Base-by-base conservation (phyloP, 2,113 vertebrate genomes). In the Colius striatus region DNA sequence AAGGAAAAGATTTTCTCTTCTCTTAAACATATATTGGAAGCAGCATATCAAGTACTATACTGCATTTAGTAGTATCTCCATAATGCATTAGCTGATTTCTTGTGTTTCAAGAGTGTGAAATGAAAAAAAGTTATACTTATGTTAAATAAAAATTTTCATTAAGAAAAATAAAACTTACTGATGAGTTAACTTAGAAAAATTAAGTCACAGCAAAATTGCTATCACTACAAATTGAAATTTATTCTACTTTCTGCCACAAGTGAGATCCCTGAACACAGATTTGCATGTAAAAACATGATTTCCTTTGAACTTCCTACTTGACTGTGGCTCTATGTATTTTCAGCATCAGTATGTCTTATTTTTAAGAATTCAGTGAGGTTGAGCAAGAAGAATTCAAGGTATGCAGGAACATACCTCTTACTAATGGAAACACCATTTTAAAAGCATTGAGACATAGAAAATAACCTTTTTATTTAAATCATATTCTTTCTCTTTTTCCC, bases 181-280 rank as follows among this genome's bases (percentile, higher is more conserved):
- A 84, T 65, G 73, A 17, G 61, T 41, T 83, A 88, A 77, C 47
- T 41, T 78, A 41, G 45, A 81, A 84, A 95, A 95, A 83, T 71
- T 36, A 90, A 55, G 38, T 77, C 41, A 62, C 45, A 65, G 72
- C 55, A 89, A 86, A 94, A 72, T 34, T 36, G 45, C 79, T 78
- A n/a, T 84, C 58, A 92, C 36, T 29, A 81, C 61, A 87, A 94
- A 90, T 29, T 71, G 61, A 68, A 90, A 92, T 90, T 75, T 89
- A 70, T 79, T 70, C 63, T 53, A 25, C 13, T 85, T 73, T 88
- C 32, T 91, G 36, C 67, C 77, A 60, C 13, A 60, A 32, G 34
- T 58, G 29, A 72, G 58, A 54, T 58, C 45, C 29, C 30, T 81
- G 72, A 90, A 84, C 81, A 81, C 13, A 75, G 62, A 84, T 81